These are phyloP conservation scores for Habropoda laboriosa DNA, from an alignment of 1,140 invertebrate genomes.

Conservation along the genomic window DNA sequence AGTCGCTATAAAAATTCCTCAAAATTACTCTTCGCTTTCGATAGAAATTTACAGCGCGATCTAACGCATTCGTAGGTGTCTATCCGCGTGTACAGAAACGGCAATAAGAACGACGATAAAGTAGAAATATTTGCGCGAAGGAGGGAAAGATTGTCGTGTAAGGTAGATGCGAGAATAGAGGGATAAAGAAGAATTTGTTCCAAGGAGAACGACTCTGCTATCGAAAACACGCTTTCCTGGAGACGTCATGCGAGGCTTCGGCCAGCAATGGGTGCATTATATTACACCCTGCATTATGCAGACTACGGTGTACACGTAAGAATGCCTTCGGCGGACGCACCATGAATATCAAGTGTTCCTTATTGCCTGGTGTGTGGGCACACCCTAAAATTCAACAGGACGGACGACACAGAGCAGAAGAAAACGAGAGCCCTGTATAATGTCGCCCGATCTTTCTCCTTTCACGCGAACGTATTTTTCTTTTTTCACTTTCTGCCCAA, in stretches of 20 bases:
- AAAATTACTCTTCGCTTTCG: too few species aligned
- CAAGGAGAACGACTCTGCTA: slow-evolving; percentile 46
- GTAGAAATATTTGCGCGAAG: background rate
- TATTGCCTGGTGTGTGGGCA: slow-evolving; percentile 38
- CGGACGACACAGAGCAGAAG: slow-evolving; percentile 8
- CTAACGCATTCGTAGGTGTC: too few species aligned
- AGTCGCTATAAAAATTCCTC: too few species aligned
- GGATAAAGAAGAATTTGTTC: slow-evolving; percentile 28
- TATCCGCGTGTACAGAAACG: too few species aligned
- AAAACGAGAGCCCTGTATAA: slow-evolving; percentile 42
- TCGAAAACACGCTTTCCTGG: slow-evolving; percentile 43
- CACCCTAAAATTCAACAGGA: slow-evolving; percentile 55
- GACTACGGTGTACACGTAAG: slow-evolving; percentile 45
- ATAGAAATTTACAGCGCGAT: too few species aligned
- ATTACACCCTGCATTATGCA: slow-evolving; percentile 53
- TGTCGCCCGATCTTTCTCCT: slow-evolving; percentile 17
- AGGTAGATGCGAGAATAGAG: background rate
- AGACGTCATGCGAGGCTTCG: slow-evolving; percentile 35
- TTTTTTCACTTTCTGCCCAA: too few species aligned
- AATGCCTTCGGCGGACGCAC: slow-evolving; percentile 42
- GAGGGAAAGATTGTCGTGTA: background rate
- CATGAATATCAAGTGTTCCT: slow-evolving; percentile 50
- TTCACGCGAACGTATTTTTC: slow-evolving; percentile 26
- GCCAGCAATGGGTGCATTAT: slow-evolving; percentile 49
- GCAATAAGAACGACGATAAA: background rate